These are phyloP conservation scores for Trichonephila clavata DNA, from an alignment of 1,140 invertebrate species.

Conservation along the genomic window DNA sequence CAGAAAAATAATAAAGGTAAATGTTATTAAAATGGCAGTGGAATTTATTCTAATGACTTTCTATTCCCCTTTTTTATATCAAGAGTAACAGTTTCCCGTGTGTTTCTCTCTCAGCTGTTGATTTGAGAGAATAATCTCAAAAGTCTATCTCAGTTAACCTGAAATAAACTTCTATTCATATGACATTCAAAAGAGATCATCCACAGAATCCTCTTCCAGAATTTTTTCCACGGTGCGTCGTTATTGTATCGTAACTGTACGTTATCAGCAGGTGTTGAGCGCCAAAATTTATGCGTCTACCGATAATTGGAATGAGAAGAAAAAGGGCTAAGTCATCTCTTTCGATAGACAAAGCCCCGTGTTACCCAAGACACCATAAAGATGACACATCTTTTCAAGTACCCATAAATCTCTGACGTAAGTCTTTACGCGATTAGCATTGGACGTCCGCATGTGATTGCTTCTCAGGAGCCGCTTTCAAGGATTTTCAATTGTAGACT, in stretches of 20 bases:
- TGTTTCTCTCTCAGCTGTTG: no score
- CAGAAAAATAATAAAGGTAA: no score
- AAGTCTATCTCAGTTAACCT: neutral
- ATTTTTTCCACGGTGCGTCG: neutral
- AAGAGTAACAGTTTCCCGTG: no score
- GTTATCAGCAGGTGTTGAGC: conserved; percentile 33
- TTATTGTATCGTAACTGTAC: neutral
- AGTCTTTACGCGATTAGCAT: neutral
- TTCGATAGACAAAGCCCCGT: conserved; percentile 27
- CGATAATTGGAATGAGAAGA: conserved; percentile 22
- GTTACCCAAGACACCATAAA: conserved; percentile 36
- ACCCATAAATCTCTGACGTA: conserved; percentile 16
- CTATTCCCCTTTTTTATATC: no score
- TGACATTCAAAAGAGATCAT: no score
- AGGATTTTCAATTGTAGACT: neutral
- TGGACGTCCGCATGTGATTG: neutral
- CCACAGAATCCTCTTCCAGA: neutral
- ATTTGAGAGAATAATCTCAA: no score
- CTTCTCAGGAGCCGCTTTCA: neutral
- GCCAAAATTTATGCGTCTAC: conserved; percentile 24
- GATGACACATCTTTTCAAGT: neutral
- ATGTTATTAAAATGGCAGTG: no score
- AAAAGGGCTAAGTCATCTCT: conserved; percentile 9
- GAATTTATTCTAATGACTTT: no score
- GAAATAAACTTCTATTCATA: neutral